Conservation (phyloP, 1,140 invertebrate genomes). For the Megalopta genalis region DNA sequence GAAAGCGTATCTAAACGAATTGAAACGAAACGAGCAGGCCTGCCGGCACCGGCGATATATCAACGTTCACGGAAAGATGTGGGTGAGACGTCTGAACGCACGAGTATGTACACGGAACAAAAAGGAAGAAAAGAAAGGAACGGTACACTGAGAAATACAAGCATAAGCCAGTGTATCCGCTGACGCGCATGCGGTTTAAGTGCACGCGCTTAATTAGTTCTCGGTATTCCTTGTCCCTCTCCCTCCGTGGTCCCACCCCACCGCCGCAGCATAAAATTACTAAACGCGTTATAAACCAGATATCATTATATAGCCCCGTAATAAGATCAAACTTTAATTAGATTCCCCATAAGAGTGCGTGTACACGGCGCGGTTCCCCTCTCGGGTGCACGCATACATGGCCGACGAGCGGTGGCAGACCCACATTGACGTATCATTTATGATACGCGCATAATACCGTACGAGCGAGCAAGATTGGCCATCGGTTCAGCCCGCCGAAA, state of each 20-base stretch:
- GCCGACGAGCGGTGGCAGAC: not conserved
- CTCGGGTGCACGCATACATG: not conserved
- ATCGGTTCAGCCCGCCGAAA: constrained; percentile 35
- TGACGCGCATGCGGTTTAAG: constrained; percentile 21
- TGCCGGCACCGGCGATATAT: constrained; percentile 7
- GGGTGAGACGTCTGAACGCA: not conserved
- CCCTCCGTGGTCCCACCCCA: not conserved
- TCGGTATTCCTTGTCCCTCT: constrained; percentile 3
- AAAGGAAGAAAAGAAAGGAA: not conserved
- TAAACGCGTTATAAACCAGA: constrained; percentile 50
- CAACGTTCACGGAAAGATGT: not conserved
- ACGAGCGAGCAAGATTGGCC: constrained; percentile 35
- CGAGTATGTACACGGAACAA: not conserved
- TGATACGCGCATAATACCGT: constrained; percentile 12
- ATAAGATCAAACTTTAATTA: constrained; percentile 52
- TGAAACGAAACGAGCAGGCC: constrained; percentile 8
- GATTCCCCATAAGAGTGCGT: constrained; percentile 45
- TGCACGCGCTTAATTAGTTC: constrained; percentile 46
- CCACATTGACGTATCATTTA: not conserved
- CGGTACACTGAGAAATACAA: not conserved
- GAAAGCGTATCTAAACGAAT: constrained; percentile 38
- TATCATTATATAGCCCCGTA: constrained; percentile 46
- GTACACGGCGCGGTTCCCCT: constrained; percentile 42
- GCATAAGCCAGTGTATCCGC: not conserved
- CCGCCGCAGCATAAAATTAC: constrained; percentile 37